Conservation (phyloP, 2,888 invertebrate species). For the Pyrgus malvae region DNA sequence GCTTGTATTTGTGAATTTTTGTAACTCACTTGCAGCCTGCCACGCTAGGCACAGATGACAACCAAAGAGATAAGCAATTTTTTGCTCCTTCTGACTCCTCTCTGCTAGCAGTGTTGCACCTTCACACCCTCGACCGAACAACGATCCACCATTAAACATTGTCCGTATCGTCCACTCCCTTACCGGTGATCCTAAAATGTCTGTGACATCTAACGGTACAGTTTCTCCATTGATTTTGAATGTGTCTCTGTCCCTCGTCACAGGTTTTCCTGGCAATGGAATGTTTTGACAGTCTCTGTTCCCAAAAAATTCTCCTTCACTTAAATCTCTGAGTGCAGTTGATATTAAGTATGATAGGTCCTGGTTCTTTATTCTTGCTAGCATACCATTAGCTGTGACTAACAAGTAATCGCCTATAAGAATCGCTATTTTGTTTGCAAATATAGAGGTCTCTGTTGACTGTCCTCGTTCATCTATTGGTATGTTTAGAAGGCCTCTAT, state of each 20-base stretch:
- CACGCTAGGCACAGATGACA: conserved; percentile 90
- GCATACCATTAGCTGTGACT: conserved; percentile 89
- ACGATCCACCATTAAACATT: conserved; percentile 85
- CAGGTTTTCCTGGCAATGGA: conserved; percentile 85
- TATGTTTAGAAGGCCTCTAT: conserved; percentile 82
- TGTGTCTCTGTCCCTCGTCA: conserved; percentile 42
- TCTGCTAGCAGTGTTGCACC: conserved; percentile 89
- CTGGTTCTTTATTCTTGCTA: conserved; percentile 86
- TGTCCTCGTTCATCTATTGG: conserved; percentile 70
- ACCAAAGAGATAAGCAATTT: conserved; percentile 89
- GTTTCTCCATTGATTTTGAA: conserved; percentile 62
- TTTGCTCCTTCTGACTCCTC: conserved; percentile 84
- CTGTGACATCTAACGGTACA: conserved; percentile 59
- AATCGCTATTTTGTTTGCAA: conserved; percentile 94
- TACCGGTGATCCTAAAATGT: conserved; percentile 79
- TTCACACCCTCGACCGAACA: conserved; percentile 89
- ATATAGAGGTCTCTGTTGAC: conserved; percentile 86
- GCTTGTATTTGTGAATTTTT: conserved; percentile 79
- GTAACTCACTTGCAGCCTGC: conserved; percentile 83
- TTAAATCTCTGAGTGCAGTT: conserved; percentile 89
- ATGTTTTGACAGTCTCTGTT: conserved; percentile 88
- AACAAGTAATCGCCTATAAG: conserved; percentile 93
- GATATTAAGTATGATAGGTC: conserved; percentile 91
- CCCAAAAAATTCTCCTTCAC: conserved; percentile 91
- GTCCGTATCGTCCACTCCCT: conserved; percentile 88